A percentile compares a stretch with the other conserved stretches of the same genome.
Conservation (phyloP, 2,888 invertebrate genomes). For the Lumbricus terrestris region DNA sequence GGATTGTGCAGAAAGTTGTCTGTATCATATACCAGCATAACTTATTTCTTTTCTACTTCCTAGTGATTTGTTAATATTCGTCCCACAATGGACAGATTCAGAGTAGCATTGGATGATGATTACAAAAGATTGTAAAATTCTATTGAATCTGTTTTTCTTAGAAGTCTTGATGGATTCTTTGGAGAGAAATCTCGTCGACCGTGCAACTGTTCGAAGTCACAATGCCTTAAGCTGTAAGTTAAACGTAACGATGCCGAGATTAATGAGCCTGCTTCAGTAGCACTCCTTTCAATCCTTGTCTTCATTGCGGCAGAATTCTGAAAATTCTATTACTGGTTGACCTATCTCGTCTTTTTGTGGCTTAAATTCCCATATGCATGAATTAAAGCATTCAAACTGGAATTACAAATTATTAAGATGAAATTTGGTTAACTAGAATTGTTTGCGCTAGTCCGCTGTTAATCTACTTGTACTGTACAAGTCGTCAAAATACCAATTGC, state of each 20-base stretch:
- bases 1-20: neutral
- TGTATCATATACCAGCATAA: neutral
- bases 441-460: no score
- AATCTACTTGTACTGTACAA: no score
- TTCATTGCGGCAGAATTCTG: neutral
- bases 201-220: conserved; percentile 98
- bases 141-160: neutral
- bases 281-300: neutral
- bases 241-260: neutral
- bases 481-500: no score
- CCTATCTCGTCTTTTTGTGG: no score
- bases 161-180: neutral
- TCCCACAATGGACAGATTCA: neutral
- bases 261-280: neutral
- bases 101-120: neutral
- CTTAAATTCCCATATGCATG: no score
- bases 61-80: neutral
- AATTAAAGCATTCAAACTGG: neutral
- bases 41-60: neutral
- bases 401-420: no score
- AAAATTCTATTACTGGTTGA: neutral
- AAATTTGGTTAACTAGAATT: no score
- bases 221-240: conserved; percentile 87
- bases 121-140: neutral
- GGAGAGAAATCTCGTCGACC: conserved; percentile 67